Percentiles rank a stretch among this genome's conserved stretches.
phyloP scores from a whole-genome alignment of 2,113 vertebrate genomes.

The Centropus unirufus region DNA sequence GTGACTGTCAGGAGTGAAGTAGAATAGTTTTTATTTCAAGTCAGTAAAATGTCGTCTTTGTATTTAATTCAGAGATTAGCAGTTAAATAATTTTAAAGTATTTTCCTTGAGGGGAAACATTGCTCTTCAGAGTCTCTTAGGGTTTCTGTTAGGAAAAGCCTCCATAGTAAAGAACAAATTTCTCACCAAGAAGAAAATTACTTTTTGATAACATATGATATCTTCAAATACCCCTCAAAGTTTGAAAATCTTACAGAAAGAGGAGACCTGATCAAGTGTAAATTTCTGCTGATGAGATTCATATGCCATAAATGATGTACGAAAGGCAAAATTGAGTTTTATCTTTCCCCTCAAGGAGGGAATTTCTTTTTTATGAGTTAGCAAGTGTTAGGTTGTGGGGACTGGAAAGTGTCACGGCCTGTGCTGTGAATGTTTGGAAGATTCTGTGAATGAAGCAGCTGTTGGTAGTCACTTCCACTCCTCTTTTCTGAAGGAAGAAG shows the following conservation, averaged over 20 bases:
- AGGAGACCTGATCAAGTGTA: background rate
- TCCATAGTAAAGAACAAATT: background rate
- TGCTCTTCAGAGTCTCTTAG: background rate
- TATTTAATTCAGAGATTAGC: background rate
- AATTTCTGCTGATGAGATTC: background rate
- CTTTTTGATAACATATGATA: background rate
- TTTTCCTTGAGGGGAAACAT: background rate
- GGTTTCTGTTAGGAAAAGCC: background rate
- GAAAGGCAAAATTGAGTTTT: background rate
- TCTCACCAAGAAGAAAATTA: background rate
- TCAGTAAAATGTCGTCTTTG: background rate
- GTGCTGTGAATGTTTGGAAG: background rate
- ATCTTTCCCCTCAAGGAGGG: background rate
- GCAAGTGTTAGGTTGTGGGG: background rate
- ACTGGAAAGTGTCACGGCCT: background rate
- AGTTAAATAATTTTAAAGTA: background rate
- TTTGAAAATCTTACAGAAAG: background rate
- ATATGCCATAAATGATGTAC: background rate
- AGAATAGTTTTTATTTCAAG: background rate
- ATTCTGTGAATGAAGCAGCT: background rate
- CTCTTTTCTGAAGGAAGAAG: background rate
- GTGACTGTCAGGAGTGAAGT: background rate
- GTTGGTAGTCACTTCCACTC: background rate
- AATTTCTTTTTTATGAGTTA: background rate
- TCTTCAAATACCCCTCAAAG: background rate